Base-by-base conservation (phyloP, 2,888 invertebrate species). In the Megamerina dolium region DNA sequence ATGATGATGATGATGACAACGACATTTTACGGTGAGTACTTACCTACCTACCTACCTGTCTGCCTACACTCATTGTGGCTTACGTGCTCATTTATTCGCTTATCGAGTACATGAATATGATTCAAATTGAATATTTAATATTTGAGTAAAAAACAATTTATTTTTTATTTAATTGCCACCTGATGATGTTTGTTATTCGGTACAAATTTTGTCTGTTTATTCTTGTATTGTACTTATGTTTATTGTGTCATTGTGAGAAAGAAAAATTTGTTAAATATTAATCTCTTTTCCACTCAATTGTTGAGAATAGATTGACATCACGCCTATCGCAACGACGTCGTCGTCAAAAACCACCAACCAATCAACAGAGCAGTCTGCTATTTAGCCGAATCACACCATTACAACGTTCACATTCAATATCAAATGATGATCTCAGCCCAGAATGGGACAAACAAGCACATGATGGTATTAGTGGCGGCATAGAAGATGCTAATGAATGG, bases 401-500 rank as follows among this genome's bases (percentile, higher is more conserved):
- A 16, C 65, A 67, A 48, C 68, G 70, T 26, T 66, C 67, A 23
- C 67, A 65, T 48, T 72, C 72, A 30, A 64, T 69, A 49, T 72
- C 72, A 27, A 72, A 78, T 37, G 80, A 80, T 55, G 80, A 80
- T 60, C 61, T 72, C 44, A 65, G 66, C 51, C 63, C 65, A 50
- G 68, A 68, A 39, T 64, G 68, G 61, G 63, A 65, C 41, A 53
- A 48, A 41, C 46, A 58, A 45, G 50, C 40, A 43, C 50, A 46
- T 38, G 56, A 52, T 32, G 45, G 49, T 43, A 74, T 74, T 26
- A 10, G 29, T 4, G 27, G 23, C 13, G 74, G 74, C 59, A 54
- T 59, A 35, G 74, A 77, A 37, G 75, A 76, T 59, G 75, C 78
- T 21, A 74, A 75, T 2, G 81, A 78, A 60, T 85, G 85, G 81